Percentiles rank a stretch among this genome's conserved stretches.
Evolutionary conservation across 2,113 vertebrate genomes (phyloP).

Genomic region (Neolamprologus kungweensis): DNA sequence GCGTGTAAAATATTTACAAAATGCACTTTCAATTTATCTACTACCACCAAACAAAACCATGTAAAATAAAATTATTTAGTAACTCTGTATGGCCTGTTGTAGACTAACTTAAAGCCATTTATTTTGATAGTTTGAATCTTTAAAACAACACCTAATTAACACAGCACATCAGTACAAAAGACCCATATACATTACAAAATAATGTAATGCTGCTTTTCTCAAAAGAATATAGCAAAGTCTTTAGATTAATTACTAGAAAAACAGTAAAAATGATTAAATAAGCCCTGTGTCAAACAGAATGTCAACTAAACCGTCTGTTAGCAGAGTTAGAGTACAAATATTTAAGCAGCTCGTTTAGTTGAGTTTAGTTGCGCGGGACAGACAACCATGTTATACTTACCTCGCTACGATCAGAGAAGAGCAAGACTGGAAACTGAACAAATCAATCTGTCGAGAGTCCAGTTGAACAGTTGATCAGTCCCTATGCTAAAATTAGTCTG

Average conservation of each 20-base stretch:
- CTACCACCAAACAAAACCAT: neutral
- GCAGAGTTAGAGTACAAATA: conserved; percentile 27
- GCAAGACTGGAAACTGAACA: conserved; percentile 61
- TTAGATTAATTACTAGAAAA: neutral
- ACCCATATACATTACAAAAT: neutral
- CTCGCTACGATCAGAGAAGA: conserved; percentile 20
- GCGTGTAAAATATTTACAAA: neutral
- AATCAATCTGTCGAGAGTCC: conserved; percentile 84
- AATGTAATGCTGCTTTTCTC: neutral
- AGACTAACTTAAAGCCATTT: neutral
- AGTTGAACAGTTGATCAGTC: conserved; percentile 68
- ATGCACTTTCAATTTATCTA: neutral
- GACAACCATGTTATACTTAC: conserved; percentile 49
- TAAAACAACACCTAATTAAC: neutral
- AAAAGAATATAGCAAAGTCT: neutral
- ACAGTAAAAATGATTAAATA: neutral
- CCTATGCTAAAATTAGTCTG: neutral
- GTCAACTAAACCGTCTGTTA: conserved; percentile 11
- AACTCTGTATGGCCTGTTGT: neutral
- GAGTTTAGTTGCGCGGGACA: conserved; percentile 30
- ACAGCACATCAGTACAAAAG: neutral
- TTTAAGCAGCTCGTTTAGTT: conserved; percentile 27
- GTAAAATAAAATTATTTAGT: neutral
- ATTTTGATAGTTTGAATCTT: neutral
- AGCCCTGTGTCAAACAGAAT: neutral